Conservation (phyloP, 2,888 invertebrate species). For the Apomyelois bistriatella region DNA sequence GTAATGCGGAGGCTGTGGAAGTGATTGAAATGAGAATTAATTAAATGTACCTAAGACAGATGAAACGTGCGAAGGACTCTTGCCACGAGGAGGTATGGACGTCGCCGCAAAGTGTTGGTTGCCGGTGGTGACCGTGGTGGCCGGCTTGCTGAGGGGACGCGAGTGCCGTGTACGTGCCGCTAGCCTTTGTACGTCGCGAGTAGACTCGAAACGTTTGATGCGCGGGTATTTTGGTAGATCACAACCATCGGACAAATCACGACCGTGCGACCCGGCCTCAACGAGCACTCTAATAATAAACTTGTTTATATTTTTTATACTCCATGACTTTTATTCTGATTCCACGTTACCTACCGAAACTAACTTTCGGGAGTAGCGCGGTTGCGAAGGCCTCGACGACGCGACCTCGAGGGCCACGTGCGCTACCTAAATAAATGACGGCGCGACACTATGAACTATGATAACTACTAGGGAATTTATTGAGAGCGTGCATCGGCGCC, state of each 20-base stretch:
- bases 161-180: slow-evolving; percentile 53
- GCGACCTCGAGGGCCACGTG: slow-evolving; percentile 72
- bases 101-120: slow-evolving; percentile 18
- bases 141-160: slow-evolving; percentile 45
- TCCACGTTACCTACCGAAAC: slow-evolving; percentile 33
- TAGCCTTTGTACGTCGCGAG: slow-evolving; percentile 54
- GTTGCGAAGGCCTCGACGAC: slow-evolving; percentile 49
- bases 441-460: slow-evolving; percentile 44
- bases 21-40: not conserved
- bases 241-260: slow-evolving; percentile 75
- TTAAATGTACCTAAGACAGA: slow-evolving; percentile 10
- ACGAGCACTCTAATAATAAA: slow-evolving; percentile 78
- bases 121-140: slow-evolving; percentile 34
- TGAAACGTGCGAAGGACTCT: slow-evolving; percentile 19
- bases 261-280: slow-evolving; percentile 76
- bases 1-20: not conserved
- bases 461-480: slow-evolving; percentile 39
- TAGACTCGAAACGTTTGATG: slow-evolving; percentile 52
- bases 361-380: slow-evolving; percentile 35
- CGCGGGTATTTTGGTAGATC: slow-evolving; percentile 77
- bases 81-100: slow-evolving; percentile 21
- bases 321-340: slow-evolving; percentile 60
- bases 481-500: slow-evolving; percentile 45
- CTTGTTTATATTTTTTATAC: slow-evolving; percentile 78
- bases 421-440: slow-evolving; percentile 60